These are phyloP conservation scores for Pycnomerus fuliginosus DNA, from an alignment of 2,888 invertebrate genomes.

Conservation along the genomic window DNA sequence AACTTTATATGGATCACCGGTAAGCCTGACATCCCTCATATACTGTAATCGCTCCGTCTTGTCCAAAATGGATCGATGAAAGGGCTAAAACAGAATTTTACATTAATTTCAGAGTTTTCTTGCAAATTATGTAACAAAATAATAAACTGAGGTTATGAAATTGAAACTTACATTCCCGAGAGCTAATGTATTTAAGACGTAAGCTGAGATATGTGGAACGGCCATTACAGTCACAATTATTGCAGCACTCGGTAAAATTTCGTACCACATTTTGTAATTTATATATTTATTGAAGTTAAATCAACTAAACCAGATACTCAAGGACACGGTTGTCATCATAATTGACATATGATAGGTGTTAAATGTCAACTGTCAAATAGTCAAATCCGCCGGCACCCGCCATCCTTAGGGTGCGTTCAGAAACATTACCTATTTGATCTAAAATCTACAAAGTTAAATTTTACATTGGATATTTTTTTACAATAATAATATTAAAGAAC, in stretches of 20 bases:
- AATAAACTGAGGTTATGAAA: conserved; percentile 5
- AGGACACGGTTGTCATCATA: too few relatives aligned
- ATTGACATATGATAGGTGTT: too few relatives aligned
- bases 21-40: conserved; percentile 62
- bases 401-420: too few relatives aligned
- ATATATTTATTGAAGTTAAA: too few relatives aligned
- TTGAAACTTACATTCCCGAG: conserved; percentile 56
- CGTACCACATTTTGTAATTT: conserved; percentile 66
- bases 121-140: conserved; percentile 20
- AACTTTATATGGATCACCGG: conserved; percentile 61
- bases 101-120: conserved; percentile 1
- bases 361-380: too few relatives aligned
- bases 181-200: conserved; percentile 61
- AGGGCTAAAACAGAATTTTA: conserved; percentile 36
- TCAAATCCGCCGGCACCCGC: too few relatives aligned
- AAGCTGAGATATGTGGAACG: conserved; percentile 62
- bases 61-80: conserved; percentile 57
- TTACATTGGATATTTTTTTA: too few relatives aligned
- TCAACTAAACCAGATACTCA: too few relatives aligned
- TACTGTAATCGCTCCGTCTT: conserved; percentile 59
- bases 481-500: too few relatives aligned
- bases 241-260: conserved; percentile 65
- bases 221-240: conserved; percentile 62
- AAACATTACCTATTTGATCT: too few relatives aligned
- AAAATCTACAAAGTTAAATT: too few relatives aligned